Conservation (phyloP, 2,888 invertebrate species). For the Schrankia costaestrigalis region DNA sequence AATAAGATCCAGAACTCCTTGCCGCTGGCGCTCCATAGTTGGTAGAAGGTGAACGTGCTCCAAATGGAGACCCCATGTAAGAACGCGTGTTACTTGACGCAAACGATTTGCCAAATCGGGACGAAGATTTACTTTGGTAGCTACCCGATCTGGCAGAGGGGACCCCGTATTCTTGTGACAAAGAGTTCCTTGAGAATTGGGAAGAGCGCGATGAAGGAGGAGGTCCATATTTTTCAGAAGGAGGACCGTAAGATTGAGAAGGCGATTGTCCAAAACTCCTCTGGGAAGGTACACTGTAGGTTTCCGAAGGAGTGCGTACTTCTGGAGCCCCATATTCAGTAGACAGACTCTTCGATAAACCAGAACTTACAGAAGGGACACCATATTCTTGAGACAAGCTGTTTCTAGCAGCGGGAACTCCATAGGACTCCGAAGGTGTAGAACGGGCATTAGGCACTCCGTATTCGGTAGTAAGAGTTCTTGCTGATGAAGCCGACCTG, state of each 20-base stretch:
- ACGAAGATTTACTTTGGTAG: constrained; percentile 48
- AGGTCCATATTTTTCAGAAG: too few species aligned
- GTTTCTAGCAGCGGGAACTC: too few species aligned
- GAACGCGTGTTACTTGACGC: constrained; percentile 24
- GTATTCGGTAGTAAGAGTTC: too few species aligned
- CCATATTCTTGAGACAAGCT: constrained; percentile 38
- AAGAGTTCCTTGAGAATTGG: constrained; percentile 25
- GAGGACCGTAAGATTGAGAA: constrained; percentile 44
- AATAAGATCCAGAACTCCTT: constrained; percentile 21
- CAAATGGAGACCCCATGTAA: constrained; percentile 34
- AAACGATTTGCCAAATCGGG: constrained; percentile 40
- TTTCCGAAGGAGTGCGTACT: constrained; percentile 41
- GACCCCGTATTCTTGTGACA: constrained; percentile 49
- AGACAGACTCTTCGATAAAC: constrained; percentile 37
- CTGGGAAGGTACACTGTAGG: constrained; percentile 45
- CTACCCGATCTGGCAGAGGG: constrained; percentile 34
- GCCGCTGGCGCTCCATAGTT: constrained; percentile 18
- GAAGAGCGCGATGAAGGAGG: too few species aligned
- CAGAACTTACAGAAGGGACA: constrained; percentile 18
- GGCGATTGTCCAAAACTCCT: constrained; percentile 34
- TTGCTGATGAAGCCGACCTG: too few species aligned
- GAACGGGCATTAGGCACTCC: too few species aligned
- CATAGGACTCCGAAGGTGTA: too few species aligned
- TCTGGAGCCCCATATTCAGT: constrained; percentile 42
- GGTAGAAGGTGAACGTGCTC: constrained; percentile 21